These are phyloP conservation scores for Scaeva pyrastri DNA, from an alignment of 2,888 invertebrate species.

Conservation along the genomic window DNA sequence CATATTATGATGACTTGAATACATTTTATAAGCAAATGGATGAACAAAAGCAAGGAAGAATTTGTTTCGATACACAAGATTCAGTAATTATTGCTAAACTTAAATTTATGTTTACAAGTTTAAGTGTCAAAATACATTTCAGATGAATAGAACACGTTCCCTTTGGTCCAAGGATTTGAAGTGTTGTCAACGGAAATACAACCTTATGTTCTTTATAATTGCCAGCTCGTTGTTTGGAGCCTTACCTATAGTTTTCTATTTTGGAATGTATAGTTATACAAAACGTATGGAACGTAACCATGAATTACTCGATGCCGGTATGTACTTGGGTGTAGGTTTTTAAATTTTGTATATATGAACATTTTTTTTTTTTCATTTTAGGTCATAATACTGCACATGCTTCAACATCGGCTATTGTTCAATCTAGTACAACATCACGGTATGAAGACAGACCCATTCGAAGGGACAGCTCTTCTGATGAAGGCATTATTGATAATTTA, in stretches of 20 bases:
- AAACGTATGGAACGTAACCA: constrained; percentile 79
- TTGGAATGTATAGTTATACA: constrained; percentile 77
- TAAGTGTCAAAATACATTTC: background rate
- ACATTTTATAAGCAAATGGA: constrained; percentile 47
- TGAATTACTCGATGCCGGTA: constrained; percentile 78
- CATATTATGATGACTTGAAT: constrained; percentile 14
- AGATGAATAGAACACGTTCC: constrained; percentile 82
- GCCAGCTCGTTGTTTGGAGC: constrained; percentile 76
- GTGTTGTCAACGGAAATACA: constrained; percentile 80
- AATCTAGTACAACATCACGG: background rate
- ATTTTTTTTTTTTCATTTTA: constrained; percentile 2
- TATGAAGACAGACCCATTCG: background rate
- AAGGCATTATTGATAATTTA: background rate
- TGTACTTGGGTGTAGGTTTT: background rate
- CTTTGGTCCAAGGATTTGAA: constrained; percentile 80
- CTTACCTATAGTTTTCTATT: constrained; percentile 80
- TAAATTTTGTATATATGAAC: background rate
- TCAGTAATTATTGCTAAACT: constrained; percentile 5
- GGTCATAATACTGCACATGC: constrained; percentile 18
- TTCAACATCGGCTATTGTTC: constrained; percentile 20
- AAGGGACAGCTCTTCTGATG: background rate
- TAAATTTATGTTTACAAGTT: background rate
- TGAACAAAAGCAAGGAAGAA: constrained; percentile 35
- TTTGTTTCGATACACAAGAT: constrained; percentile 65
- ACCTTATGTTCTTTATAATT: constrained; percentile 77